Conservation (phyloP, 1,140 invertebrate genomes). For the Drosophila nikananu region DNA sequence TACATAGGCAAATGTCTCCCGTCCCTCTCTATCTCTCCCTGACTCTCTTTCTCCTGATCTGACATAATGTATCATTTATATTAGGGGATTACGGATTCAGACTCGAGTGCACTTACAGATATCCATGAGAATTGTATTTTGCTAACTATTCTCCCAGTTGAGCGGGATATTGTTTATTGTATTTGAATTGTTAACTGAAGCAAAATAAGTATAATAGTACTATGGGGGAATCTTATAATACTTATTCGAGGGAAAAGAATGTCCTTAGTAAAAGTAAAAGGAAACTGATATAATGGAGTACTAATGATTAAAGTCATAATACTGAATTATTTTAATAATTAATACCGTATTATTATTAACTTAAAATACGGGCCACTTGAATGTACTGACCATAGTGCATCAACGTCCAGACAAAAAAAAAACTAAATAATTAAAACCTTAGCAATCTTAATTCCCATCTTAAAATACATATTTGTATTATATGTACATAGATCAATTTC, state of each 20-base stretch:
- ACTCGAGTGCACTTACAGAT: constrained; percentile 31
- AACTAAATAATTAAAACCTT: not conserved
- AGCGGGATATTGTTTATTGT: constrained; percentile 31
- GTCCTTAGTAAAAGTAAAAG: not conserved
- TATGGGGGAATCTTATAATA: not conserved
- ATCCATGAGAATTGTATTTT: constrained; percentile 32
- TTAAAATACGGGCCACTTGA: too few relatives aligned
- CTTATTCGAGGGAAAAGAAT: not conserved
- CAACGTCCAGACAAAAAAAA: too few relatives aligned
- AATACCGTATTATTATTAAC: too few relatives aligned
- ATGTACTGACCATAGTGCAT: too few relatives aligned
- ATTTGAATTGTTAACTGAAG: constrained; percentile 24
- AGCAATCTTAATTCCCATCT: not conserved
- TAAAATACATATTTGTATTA: not conserved
- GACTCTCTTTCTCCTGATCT: constrained; percentile 23
- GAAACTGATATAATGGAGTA: not conserved
- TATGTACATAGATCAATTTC: not conserved
- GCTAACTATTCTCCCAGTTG: constrained; percentile 21
- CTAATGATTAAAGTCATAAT: not conserved
- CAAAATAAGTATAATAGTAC: not conserved
- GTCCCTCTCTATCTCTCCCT: not conserved
- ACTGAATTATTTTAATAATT: not conserved
- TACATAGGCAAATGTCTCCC: constrained; percentile 45
- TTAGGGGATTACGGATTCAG: constrained; percentile 62
- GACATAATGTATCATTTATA: constrained; percentile 74